Evolutionary conservation across 2,113 vertebrate genomes (phyloP).

Genomic region (Chionodraco myersi): DNA sequence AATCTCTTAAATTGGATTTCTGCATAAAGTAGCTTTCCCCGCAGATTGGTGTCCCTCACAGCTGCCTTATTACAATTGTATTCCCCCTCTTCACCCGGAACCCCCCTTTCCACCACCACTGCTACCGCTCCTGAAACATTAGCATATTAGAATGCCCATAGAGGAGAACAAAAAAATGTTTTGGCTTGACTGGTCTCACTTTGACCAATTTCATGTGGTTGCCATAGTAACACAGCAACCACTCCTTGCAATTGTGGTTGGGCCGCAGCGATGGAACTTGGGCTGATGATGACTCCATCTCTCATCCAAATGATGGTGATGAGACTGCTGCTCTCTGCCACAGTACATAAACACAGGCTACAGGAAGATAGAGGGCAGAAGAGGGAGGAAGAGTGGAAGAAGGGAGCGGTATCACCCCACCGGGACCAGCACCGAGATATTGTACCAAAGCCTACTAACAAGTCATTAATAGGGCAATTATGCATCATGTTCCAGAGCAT

Average conservation of each 20-base stretch:
- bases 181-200: slow-evolving; percentile 35
- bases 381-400: neutral
- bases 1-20: slow-evolving; percentile 79
- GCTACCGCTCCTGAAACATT: neutral
- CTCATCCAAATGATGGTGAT: slow-evolving; percentile 69
- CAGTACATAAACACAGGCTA: slow-evolving; percentile 51
- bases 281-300: slow-evolving; percentile 68
- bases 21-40: slow-evolving; percentile 74
- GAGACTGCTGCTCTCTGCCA: slow-evolving; percentile 59
- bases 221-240: slow-evolving; percentile 58
- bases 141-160: slow-evolving; percentile 30
- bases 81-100: slow-evolving; percentile 20
- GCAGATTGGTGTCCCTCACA: slow-evolving; percentile 73
- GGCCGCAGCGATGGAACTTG: slow-evolving; percentile 39
- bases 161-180: slow-evolving; percentile 22
- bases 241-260: slow-evolving; percentile 26
- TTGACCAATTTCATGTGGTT: slow-evolving; percentile 63
- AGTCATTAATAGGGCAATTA: slow-evolving; percentile 71
- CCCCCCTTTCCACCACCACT: slow-evolving; percentile 6
- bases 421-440: slow-evolving; percentile 42
- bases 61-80: slow-evolving; percentile 67
- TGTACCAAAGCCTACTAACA: slow-evolving; percentile 54
- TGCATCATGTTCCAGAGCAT: slow-evolving; percentile 40
- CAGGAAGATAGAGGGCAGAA: slow-evolving; percentile 35
- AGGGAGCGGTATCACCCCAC: slow-evolving; percentile 7